Evolutionary conservation across 2,888 invertebrate genomes (phyloP).

Genomic region (Cryptocheilus praepositus): DNA sequence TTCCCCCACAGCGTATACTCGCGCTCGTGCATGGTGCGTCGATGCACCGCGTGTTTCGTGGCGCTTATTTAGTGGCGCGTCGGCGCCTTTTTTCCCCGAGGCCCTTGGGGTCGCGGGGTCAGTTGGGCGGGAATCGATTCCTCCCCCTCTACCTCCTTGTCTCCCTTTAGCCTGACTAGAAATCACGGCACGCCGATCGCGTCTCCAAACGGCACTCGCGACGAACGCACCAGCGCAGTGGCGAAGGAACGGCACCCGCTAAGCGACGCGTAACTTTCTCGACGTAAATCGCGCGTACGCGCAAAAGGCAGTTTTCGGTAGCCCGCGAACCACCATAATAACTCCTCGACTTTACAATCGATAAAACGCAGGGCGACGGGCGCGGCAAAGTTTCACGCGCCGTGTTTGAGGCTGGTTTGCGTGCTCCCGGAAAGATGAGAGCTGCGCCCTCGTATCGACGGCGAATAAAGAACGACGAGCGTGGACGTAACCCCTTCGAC

Average conservation of each 20-base stretch:
- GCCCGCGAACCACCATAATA: conserved; percentile 35
- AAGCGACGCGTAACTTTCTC: conserved; percentile 15
- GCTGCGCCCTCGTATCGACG: conserved; percentile 2
- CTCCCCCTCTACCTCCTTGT: background rate
- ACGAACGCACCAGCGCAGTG: no score
- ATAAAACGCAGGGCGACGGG: conserved; percentile 37
- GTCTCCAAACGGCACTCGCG: background rate
- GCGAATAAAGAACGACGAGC: conserved; percentile 23
- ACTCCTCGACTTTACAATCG: conserved; percentile 51
- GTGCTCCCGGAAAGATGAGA: background rate
- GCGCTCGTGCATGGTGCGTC: no score
- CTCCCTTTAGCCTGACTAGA: background rate
- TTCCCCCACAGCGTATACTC: no score
- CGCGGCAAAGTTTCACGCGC: conserved; percentile 24
- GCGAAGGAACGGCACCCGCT: conserved; percentile 6
- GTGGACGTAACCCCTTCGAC: conserved; percentile 27
- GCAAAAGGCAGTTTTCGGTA: conserved; percentile 18
- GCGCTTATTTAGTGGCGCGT: conserved; percentile 62
- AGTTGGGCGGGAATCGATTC: conserved; percentile 56
- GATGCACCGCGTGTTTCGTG: conserved; percentile 3
- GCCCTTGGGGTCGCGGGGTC: conserved; percentile 54
- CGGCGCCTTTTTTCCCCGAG: conserved; percentile 56
- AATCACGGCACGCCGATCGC: background rate
- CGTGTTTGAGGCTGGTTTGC: no score
- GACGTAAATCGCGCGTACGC: conserved; percentile 9